Percentiles rank a stretch among this genome's conserved stretches.
Conservation (phyloP, 2,797 vertebrate genomes). For the Gadopsis marmoratus region DNA sequence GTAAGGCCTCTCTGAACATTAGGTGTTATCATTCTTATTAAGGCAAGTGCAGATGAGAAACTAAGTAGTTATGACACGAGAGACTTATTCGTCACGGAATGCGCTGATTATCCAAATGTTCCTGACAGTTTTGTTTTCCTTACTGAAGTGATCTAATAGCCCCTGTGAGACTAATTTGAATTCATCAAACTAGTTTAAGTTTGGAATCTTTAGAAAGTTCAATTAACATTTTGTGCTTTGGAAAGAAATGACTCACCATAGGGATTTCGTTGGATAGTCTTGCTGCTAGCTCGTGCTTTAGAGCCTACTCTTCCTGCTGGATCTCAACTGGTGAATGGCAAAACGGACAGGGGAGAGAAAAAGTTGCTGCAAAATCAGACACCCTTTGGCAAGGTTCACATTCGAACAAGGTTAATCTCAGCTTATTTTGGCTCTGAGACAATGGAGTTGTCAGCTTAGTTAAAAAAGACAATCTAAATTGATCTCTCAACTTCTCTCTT, state of each 20-base stretch:
- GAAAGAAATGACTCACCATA: background rate
- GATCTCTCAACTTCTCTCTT: conserved; percentile 83
- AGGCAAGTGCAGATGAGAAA: conserved; percentile 15
- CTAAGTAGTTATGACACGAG: conserved; percentile 2
- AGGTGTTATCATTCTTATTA: background rate
- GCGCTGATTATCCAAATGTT: conserved; percentile 18
- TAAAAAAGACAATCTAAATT: conserved; percentile 71
- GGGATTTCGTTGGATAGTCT: conserved; percentile 9
- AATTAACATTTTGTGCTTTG: conserved; percentile 28
- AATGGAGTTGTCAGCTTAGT: conserved; percentile 82
- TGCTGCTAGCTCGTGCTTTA: background rate
- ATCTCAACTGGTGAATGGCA: conserved; percentile 10
- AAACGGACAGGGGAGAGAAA: conserved; percentile 9
- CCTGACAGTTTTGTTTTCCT: conserved; percentile 39
- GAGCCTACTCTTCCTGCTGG: conserved; percentile 13
- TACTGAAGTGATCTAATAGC: conserved; percentile 11
- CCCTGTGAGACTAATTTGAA: conserved; percentile 40
- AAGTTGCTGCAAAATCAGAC: conserved; percentile 38
- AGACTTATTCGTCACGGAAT: conserved; percentile 10
- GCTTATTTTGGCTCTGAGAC: conserved; percentile 69
- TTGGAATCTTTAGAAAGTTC: conserved; percentile 33
- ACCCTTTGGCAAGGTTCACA: conserved; percentile 68
- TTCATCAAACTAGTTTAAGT: conserved; percentile 19
- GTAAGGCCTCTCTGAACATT: background rate
- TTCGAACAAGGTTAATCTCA: conserved; percentile 73